These are phyloP conservation scores for Phalera bucephala DNA, from an alignment of 2,888 invertebrate genomes.

Conservation along the genomic window DNA sequence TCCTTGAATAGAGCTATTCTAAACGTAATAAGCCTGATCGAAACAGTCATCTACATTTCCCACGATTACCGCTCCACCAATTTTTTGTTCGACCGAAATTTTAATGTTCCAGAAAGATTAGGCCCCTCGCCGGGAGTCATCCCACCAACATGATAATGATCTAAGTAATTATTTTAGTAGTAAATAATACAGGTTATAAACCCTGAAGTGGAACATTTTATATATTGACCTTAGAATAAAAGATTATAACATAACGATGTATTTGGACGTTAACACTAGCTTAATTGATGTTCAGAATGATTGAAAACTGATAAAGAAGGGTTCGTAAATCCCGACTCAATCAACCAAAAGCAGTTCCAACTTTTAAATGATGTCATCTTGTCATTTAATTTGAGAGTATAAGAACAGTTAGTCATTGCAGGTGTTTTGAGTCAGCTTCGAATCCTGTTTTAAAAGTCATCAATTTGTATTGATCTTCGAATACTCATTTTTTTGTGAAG, in stretches of 20 bases:
- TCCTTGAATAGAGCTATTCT: conserved; percentile 54
- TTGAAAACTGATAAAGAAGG: too few species aligned
- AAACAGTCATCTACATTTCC: conserved; percentile 50
- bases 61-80: conserved; percentile 48
- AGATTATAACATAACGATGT: too few species aligned
- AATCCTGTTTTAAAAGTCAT: conserved; percentile 3
- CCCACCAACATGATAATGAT: conserved; percentile 70
- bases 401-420: conserved; percentile 4
- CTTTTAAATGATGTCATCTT: conserved; percentile 52
- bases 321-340: too few species aligned
- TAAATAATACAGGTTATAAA: conserved; percentile 57
- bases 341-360: too few species aligned
- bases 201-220: too few species aligned
- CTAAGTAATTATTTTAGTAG: conserved; percentile 68
- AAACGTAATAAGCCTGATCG: conserved; percentile 48
- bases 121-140: conserved; percentile 66
- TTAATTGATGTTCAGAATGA: too few species aligned
- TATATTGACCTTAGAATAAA: too few species aligned
- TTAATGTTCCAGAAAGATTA: conserved; percentile 39
- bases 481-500: neutral
- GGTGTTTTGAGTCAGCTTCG: neutral
- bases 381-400: conserved; percentile 7
- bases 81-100: conserved; percentile 47
- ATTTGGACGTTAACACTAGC: too few species aligned
- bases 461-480: conserved; percentile 1